Conservation (phyloP, 2,113 vertebrate species). For the Gymnocephalus cernua region DNA sequence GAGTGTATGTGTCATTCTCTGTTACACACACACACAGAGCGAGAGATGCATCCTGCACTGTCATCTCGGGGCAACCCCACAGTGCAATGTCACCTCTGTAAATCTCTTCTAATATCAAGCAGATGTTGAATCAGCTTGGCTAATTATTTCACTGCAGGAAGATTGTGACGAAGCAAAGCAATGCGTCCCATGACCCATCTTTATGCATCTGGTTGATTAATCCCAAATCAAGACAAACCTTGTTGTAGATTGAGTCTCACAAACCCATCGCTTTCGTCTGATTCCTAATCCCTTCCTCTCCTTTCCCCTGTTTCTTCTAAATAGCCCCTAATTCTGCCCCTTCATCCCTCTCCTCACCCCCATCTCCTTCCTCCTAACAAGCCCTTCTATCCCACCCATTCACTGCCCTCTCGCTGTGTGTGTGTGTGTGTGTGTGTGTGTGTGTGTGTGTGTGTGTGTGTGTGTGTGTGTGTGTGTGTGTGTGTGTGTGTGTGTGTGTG, state of each 20-base stretch:
- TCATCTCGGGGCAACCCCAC: background rate
- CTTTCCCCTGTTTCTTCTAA: slow-evolving; percentile 47
- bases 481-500: slow-evolving; percentile 25
- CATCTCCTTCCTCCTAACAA: slow-evolving; percentile 53
- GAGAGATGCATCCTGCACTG: background rate
- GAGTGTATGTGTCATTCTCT: background rate
- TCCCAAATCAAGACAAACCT: slow-evolving; percentile 25
- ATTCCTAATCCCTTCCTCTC: slow-evolving; percentile 37
- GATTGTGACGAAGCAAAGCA: slow-evolving; percentile 33
- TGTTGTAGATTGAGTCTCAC: background rate
- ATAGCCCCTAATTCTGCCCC: slow-evolving; percentile 42
- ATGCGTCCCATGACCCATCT: slow-evolving; percentile 11
- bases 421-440: slow-evolving; percentile 37
- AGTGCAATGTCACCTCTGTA: slow-evolving; percentile 17
- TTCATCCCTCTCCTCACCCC: slow-evolving; percentile 39
- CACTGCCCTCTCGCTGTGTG: slow-evolving; percentile 42
- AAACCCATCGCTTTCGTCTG: slow-evolving; percentile 14
- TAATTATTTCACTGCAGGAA: slow-evolving; percentile 25
- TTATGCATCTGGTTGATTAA: slow-evolving; percentile 26
- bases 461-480: slow-evolving; percentile 23
- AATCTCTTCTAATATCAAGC: slow-evolving; percentile 34
- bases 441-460: slow-evolving; percentile 13
- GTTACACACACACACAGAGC: background rate
- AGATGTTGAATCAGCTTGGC: slow-evolving; percentile 38
- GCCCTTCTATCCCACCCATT: slow-evolving; percentile 54